Conservation (phyloP, 2,113 vertebrate species). For the Indri indri region DNA sequence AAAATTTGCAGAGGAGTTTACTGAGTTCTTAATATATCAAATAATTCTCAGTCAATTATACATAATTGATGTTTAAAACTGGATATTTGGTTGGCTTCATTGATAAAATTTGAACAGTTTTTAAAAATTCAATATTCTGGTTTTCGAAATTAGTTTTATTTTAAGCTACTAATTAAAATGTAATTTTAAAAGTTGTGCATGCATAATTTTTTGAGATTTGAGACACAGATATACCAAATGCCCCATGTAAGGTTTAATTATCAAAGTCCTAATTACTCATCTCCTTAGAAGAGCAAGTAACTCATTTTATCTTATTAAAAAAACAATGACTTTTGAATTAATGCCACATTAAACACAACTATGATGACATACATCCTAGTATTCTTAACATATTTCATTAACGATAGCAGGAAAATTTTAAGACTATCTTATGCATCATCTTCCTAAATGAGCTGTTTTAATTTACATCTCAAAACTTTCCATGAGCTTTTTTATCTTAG, state of each 20-base stretch:
- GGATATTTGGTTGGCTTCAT: background rate
- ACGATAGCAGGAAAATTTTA: background rate
- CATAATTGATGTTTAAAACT: background rate
- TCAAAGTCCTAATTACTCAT: slow-evolving; percentile 63
- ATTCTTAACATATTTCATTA: slow-evolving; percentile 39
- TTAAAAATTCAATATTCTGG: slow-evolving; percentile 41
- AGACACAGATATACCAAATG: slow-evolving; percentile 39
- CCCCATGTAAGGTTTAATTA: slow-evolving; percentile 65
- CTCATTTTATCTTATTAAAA: slow-evolving; percentile 64
- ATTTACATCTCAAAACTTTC: background rate
- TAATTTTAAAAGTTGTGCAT: slow-evolving; percentile 64
- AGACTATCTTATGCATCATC: background rate
- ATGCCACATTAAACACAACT: slow-evolving; percentile 51
- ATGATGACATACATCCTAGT: background rate
- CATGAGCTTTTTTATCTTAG: background rate
- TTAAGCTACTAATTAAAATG: slow-evolving; percentile 65
- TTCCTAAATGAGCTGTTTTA: background rate
- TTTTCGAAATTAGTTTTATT: slow-evolving; percentile 65
- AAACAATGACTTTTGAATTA: slow-evolving; percentile 62
- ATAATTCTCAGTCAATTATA: slow-evolving; percentile 25
- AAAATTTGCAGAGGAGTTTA: slow-evolving; percentile 1
- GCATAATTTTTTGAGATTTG: slow-evolving; percentile 67
- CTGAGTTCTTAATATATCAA: background rate
- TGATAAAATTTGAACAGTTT: slow-evolving; percentile 50
- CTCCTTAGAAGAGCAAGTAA: slow-evolving; percentile 55